Evolutionary conservation across 2,888 invertebrate genomes (phyloP), one percentile per base, ranked within the genome.

Genomic region (Atrina japonica): DNA sequence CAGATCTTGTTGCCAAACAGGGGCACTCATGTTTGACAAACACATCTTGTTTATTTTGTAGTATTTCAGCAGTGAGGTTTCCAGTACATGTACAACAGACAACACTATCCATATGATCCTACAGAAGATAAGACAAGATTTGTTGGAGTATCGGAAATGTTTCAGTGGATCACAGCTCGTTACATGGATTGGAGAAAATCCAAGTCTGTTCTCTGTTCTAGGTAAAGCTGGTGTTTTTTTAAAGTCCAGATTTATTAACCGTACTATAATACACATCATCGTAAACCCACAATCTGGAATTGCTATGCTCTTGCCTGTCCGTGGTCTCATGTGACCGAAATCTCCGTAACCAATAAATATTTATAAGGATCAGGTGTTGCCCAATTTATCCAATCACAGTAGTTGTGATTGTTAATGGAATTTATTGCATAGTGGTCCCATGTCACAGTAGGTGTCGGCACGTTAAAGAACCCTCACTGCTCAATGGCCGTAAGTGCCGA

Each of bases 81-180:
- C 41, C 7, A 53, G 53, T 50, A 64, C 43, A 25, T 53, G 43
- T 29, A 53, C 53, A 25, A 5, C 40, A 18, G 76, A 78, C 29
- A 58, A 52, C 3, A 68, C 78, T 18, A 56, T 75, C 21, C 68
- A 77, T 9, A 18, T 73, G 45, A 74, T 81, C 5, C 49, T 83
- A 45, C 81, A 84, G 23, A 80, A 79, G 50, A 73, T 86, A 11
- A 77, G 76, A 49, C 65, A 72, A 14, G 86, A 86, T 29, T 78
- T 87, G 14, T 83, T 84, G 72, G 69, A 73, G 6, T 66, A 80
- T 23, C 68, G 78, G 64, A 87, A 87, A 67, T 84, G 84, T 63
- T 86, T 84, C 66, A 83, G 84, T 76, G 87, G 87, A 2, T 65
- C 73, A 18, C 77, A 84, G 41, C 81, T 87, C 18, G 74, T 82